phyloP scores from a whole-genome alignment of 2,113 vertebrate species.

The Hippocampus guttulatus region DNA sequence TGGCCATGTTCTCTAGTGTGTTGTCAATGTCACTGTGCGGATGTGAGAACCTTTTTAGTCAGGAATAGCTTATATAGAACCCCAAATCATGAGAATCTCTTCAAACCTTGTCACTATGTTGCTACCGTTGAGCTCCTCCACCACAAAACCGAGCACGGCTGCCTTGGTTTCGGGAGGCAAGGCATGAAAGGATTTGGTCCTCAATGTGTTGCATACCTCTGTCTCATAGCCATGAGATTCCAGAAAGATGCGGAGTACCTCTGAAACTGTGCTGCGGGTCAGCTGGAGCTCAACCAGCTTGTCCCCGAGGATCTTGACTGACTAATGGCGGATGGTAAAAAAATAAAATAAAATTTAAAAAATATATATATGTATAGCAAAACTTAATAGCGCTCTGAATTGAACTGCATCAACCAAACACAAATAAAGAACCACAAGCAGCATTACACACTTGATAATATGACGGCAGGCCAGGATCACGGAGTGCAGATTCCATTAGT shows the following conservation, averaged over 20 bases:
- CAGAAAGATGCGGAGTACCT: constrained; percentile 89
- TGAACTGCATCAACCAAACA: neutral
- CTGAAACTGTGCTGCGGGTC: constrained; percentile 85
- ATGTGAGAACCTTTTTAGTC: neutral
- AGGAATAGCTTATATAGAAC: neutral
- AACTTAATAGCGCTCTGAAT: neutral
- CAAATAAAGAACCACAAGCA: neutral
- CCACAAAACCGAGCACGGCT: constrained; percentile 83
- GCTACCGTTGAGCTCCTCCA: constrained; percentile 91
- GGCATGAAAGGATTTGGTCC: constrained; percentile 88
- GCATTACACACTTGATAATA: constrained; percentile 80
- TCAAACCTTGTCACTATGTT: constrained; percentile 81
- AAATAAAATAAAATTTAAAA: too few species aligned
- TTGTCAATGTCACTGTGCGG: constrained; percentile 87
- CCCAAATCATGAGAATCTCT: neutral
- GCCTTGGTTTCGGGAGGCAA: constrained; percentile 85
- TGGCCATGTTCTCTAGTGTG: constrained; percentile 88
- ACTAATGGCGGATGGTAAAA: constrained; percentile 63
- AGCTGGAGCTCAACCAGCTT: constrained; percentile 86
- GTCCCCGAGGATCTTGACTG: constrained; percentile 91
- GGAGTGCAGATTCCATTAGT: constrained; percentile 81
- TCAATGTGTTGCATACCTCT: constrained; percentile 80
- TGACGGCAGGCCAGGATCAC: constrained; percentile 84
- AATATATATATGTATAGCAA: neutral
- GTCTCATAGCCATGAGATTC: constrained; percentile 80